Percentiles rank a stretch among this genome's conserved stretches.
phyloP scores from a whole-genome alignment of 2,888 invertebrate genomes.

The Alviniconcha strummeri region DNA sequence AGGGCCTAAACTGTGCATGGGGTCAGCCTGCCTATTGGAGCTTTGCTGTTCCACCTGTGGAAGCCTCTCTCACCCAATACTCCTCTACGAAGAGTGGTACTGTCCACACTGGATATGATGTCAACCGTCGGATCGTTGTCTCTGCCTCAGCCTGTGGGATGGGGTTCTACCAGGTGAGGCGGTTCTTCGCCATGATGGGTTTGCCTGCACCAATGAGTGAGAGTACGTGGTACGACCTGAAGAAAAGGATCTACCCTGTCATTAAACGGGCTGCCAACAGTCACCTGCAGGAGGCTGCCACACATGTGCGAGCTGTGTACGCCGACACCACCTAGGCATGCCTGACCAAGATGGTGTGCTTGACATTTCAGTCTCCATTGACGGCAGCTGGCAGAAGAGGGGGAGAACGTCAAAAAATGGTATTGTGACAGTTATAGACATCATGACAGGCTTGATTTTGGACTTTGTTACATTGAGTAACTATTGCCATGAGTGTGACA shows the following conservation, averaged over 20 bases:
- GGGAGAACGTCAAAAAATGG: background rate
- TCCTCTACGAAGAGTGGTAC: too few relatives aligned
- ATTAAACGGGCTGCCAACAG: too few relatives aligned
- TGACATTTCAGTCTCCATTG: background rate
- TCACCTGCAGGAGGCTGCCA: too few relatives aligned
- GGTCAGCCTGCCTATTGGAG: too few relatives aligned
- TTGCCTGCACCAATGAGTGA: background rate
- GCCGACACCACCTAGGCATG: background rate
- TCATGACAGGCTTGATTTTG: background rate
- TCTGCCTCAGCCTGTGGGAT: too few relatives aligned
- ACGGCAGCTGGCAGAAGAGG: background rate
- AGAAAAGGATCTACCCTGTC: background rate
- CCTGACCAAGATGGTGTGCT: background rate
- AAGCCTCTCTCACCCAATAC: too few relatives aligned
- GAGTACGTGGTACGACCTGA: background rate
- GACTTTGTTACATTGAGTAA: conserved; percentile 3
- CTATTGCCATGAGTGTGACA: conserved; percentile 20
- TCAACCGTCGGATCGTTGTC: too few relatives aligned
- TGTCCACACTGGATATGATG: too few relatives aligned
- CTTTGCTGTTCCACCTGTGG: too few relatives aligned
- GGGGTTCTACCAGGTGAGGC: background rate
- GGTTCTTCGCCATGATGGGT: conserved; percentile 6
- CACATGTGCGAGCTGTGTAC: too few relatives aligned
- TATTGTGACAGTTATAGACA: background rate
- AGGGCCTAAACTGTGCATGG: too few relatives aligned